phyloP scores from a whole-genome alignment of 2,113 vertebrate species.

The Mus musculus region DNA sequence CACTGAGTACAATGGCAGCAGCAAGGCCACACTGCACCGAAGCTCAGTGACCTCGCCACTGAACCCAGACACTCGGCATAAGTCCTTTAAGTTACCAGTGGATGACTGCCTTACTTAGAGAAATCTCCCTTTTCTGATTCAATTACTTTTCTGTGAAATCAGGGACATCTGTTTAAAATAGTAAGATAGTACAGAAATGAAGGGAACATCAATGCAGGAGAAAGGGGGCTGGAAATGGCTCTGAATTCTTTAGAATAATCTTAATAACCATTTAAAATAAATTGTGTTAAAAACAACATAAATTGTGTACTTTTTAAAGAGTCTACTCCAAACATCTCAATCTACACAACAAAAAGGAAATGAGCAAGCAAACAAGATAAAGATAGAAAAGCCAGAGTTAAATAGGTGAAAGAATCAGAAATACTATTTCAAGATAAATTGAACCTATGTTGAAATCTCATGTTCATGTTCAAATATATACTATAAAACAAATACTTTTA shows the following conservation, averaged over 20 bases:
- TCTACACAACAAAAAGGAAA: neutral
- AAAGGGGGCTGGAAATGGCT: conserved; percentile 17
- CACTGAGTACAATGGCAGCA: neutral
- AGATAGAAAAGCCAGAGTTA: neutral
- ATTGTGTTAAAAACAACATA: neutral
- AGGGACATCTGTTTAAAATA: conserved; percentile 16
- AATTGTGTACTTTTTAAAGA: neutral
- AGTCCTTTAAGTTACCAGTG: conserved; percentile 47
- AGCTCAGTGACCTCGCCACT: conserved; percentile 42
- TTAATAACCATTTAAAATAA: conserved; percentile 55
- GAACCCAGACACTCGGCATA: neutral
- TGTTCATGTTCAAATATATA: conserved; percentile 33
- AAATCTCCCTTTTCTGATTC: neutral
- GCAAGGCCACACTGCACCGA: neutral
- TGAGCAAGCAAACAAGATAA: neutral
- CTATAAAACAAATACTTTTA: conserved; percentile 48
- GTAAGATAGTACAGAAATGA: neutral
- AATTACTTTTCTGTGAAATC: conserved; percentile 59
- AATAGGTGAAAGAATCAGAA: neutral
- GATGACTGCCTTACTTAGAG: conserved; percentile 25
- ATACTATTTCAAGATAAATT: conserved; percentile 37
- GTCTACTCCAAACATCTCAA: neutral
- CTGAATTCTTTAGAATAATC: conserved; percentile 49
- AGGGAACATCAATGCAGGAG: neutral
- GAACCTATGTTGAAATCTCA: conserved; percentile 36